Evolutionary conservation across 2,888 invertebrate species (phyloP).

Genomic region (Blera fallax): DNA sequence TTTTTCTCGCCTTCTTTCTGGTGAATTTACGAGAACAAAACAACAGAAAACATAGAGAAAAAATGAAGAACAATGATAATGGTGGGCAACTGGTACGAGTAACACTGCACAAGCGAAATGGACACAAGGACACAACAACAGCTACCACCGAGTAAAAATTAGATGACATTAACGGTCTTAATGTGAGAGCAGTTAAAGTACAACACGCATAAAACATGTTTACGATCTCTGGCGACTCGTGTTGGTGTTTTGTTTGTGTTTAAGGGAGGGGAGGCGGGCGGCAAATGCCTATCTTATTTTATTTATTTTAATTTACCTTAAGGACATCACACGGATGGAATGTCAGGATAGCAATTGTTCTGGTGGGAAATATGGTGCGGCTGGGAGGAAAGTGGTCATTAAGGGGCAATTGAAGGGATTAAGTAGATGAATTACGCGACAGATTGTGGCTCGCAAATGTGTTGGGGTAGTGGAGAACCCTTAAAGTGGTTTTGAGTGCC

Average conservation of each 20-base stretch:
- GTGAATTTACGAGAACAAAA: constrained; percentile 16
- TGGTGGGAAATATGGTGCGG: constrained; percentile 42
- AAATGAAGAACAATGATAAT: constrained; percentile 12
- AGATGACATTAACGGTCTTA: constrained; percentile 71
- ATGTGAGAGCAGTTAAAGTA: constrained; percentile 66
- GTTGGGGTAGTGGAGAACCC: background rate
- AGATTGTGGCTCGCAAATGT: background rate
- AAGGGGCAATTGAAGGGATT: constrained; percentile 46
- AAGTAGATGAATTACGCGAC: constrained; percentile 37
- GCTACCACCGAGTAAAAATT: constrained; percentile 66
- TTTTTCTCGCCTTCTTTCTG: background rate
- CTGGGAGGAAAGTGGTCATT: constrained; percentile 43
- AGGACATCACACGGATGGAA: constrained; percentile 53
- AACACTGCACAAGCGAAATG: constrained; percentile 8
- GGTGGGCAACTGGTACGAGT: background rate
- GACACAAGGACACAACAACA: constrained; percentile 66
- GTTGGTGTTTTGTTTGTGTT: background rate
- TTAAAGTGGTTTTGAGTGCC: background rate
- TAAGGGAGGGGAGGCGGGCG: background rate
- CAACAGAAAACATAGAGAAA: background rate
- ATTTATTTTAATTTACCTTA: constrained; percentile 56
- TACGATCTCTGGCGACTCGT: constrained; percentile 49
- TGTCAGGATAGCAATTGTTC: constrained; percentile 32
- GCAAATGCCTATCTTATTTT: constrained; percentile 35
- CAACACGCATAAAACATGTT: constrained; percentile 68